Conservation (phyloP, 2,888 invertebrate genomes). For the Erannis defoliaria region DNA sequence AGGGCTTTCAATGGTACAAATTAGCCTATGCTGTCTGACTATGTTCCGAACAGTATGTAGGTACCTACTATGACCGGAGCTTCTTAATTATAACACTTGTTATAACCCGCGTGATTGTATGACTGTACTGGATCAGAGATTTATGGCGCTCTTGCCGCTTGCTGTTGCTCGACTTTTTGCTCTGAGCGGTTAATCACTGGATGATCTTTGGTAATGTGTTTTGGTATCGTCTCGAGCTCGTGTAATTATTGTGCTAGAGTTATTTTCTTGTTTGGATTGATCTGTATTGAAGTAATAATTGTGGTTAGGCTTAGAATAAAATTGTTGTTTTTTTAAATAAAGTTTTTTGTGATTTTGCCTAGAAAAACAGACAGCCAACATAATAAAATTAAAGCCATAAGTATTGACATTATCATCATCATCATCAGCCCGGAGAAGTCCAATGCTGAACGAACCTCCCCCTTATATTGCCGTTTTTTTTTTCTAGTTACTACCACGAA, state of each 20-base stretch:
- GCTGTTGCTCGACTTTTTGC: conserved; percentile 77
- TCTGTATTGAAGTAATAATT: not conserved
- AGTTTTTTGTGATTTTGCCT: not conserved
- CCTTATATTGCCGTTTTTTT: too few relatives aligned
- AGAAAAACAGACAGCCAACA: too few relatives aligned
- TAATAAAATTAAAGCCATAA: too few relatives aligned
- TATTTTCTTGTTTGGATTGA: conserved; percentile 46
- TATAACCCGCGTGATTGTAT: conserved; percentile 70
- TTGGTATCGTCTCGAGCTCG: conserved; percentile 62
- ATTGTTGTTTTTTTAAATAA: not conserved
- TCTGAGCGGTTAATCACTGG: conserved; percentile 79
- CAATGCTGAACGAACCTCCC: too few relatives aligned
- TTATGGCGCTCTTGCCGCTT: conserved; percentile 80
- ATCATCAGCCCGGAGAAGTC: too few relatives aligned
- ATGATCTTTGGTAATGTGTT: conserved; percentile 77
- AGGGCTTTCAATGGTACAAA: too few relatives aligned
- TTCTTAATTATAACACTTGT: conserved; percentile 83
- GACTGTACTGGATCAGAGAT: conserved; percentile 73
- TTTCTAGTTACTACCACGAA: too few relatives aligned
- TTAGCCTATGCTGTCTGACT: too few relatives aligned
- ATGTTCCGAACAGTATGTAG: conserved; percentile 59
- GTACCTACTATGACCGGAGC: conserved; percentile 42
- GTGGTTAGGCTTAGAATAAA: not conserved
- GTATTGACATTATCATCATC: too few relatives aligned
- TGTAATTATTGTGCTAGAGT: conserved; percentile 55